Percentiles rank a stretch among this genome's conserved stretches.
Evolutionary conservation across 1,140 invertebrate species (phyloP).

Genomic region (Nymphalis io): DNA sequence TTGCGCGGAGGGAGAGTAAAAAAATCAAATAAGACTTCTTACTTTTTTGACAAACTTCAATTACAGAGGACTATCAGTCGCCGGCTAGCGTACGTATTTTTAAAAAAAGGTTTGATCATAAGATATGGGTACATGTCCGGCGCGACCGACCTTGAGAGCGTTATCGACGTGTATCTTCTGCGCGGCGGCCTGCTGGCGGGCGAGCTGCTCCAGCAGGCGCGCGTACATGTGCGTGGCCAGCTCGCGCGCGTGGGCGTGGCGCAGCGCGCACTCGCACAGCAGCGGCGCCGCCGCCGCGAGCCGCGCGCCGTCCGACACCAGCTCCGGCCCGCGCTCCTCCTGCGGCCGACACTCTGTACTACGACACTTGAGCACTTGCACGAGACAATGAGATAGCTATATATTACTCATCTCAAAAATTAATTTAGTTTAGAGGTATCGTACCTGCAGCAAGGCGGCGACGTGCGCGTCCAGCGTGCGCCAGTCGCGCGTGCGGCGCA

Average conservation of each 20-base stretch:
- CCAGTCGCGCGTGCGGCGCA: constrained; percentile 44
- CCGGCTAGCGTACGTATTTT: too few relatives aligned
- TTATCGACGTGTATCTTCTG: constrained; percentile 65
- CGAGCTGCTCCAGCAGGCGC: constrained; percentile 44
- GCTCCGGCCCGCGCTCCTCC: constrained; percentile 45
- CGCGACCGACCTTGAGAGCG: constrained; percentile 54
- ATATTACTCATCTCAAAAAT: too few relatives aligned
- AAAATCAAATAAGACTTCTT: too few relatives aligned
- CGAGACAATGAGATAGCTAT: too few relatives aligned
- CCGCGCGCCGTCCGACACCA: constrained; percentile 39
- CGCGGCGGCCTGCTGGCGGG: constrained; percentile 36
- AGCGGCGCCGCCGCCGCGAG: constrained; percentile 42
- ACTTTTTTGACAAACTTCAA: too few relatives aligned
- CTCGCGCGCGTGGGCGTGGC: constrained; percentile 36
- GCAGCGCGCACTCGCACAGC: constrained; percentile 50
- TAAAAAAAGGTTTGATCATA: too few relatives aligned
- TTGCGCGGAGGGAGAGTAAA: too few relatives aligned
- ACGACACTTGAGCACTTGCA: too few relatives aligned
- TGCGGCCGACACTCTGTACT: too few relatives aligned
- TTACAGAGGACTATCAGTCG: too few relatives aligned
- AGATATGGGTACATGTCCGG: too few relatives aligned
- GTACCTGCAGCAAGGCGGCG: constrained; percentile 43
- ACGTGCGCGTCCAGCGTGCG: constrained; percentile 46
- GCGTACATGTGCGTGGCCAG: constrained; percentile 32
- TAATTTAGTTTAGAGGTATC: too few relatives aligned